Evolutionary conservation across 1,140 invertebrate genomes (phyloP).

Genomic region (Drosophila eugracilis): DNA sequence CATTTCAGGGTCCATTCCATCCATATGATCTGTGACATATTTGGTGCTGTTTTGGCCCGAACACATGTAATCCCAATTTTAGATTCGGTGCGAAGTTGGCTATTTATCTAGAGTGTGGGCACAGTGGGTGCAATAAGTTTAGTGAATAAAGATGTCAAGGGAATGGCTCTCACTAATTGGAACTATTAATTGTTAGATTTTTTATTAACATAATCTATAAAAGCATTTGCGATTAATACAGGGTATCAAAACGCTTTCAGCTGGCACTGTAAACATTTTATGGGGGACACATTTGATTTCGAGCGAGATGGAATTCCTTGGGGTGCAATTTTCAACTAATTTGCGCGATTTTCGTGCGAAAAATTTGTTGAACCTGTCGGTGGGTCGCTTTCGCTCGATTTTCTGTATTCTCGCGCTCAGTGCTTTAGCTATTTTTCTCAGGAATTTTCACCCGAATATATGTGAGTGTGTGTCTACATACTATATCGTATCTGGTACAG

Average conservation of each 20-base stretch:
- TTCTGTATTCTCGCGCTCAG: slow-evolving; percentile 31
- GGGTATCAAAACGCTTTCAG: slow-evolving; percentile 1
- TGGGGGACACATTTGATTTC: slow-evolving; percentile 48
- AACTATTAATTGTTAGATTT: background rate
- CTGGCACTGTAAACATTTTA: slow-evolving; percentile 19
- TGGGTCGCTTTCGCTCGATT: slow-evolving; percentile 43
- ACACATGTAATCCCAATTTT: slow-evolving; percentile 59
- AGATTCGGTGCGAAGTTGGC: slow-evolving; percentile 32
- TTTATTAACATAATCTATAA: background rate
- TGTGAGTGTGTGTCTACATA: slow-evolving; percentile 12
- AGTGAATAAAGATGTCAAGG: background rate
- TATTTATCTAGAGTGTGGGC: slow-evolving; percentile 41
- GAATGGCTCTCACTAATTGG: too few relatives aligned
- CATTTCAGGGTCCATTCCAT: slow-evolving; percentile 24
- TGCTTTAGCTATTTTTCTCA: slow-evolving; percentile 60
- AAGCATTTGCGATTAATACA: background rate
- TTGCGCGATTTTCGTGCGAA: slow-evolving; percentile 53
- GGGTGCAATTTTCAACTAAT: slow-evolving; percentile 60
- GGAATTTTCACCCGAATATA: slow-evolving; percentile 75
- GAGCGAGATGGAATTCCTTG: slow-evolving; percentile 51
- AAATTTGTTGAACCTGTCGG: slow-evolving; percentile 57
- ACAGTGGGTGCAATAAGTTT: slow-evolving; percentile 41
- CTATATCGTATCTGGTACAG: slow-evolving; percentile 20
- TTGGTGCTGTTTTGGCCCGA: slow-evolving; percentile 33
- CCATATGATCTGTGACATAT: slow-evolving; percentile 27